Evolutionary conservation across 2,113 vertebrate genomes (phyloP), one percentile per base, ranked within the genome.

Genomic region (Elachura formosa): DNA sequence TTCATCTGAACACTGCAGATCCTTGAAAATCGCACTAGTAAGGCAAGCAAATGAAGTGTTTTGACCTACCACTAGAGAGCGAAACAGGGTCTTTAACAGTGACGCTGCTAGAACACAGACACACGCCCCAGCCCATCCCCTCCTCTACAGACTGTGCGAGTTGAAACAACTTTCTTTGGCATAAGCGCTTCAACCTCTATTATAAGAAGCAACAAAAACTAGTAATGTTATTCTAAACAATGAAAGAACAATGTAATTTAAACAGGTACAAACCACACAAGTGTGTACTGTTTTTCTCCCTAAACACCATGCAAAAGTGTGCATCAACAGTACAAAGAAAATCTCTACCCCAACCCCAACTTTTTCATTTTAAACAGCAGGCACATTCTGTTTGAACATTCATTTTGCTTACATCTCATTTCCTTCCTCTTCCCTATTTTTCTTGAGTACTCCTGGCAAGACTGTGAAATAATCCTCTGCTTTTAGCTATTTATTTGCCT

Each of bases 401-500:
- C 20, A 46, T 86, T 94, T 95, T 94, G 77, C 59, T 95, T 91
- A 76, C 46, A 78, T 80, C 38, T 93, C 25, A 69, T 67, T 91
- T 95, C 81, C 86, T 82, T 93, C 84, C 84, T 92, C 64, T 81
- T 63, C 68, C 81, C 40, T 56, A 25, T 29, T 31, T 34, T 64
- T 89, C 62, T 83, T 81, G 49, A 86, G 26, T 87, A 41, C 22
- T 73, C n/a, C n/a, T 74, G 92, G 75, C 61, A 64, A 77, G 55
- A 51, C 61, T 74, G 21, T 58, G 48, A 83, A 83, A 80, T 33
- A 85, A 69, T 68, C 31, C 31, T 64, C 62, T 41, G 45, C 51
- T 76, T 85, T 82, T 67, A 85, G 82, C 54, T 86, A 58, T 71
- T 80, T 80, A 74, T 94, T 25, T 85, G 67, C 43, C 38, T 82